phyloP scores from a whole-genome alignment of 1,140 invertebrate genomes.

The Penaeus vannamei region DNA sequence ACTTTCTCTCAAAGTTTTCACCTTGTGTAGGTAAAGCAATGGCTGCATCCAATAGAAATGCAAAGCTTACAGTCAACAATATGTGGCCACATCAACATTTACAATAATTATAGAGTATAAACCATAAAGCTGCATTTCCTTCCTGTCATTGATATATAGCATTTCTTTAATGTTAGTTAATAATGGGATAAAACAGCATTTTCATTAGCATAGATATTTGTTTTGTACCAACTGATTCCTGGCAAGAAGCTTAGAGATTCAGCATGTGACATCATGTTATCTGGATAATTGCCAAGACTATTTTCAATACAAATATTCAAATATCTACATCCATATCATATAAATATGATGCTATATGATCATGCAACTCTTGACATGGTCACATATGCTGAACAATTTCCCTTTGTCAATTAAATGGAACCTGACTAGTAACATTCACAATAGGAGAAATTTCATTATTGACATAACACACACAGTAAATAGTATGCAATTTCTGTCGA shows the following conservation, averaged over 20 bases:
- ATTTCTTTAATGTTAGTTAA: no score
- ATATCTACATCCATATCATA: background rate
- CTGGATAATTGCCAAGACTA: no score
- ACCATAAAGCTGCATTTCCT: background rate
- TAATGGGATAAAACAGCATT: no score
- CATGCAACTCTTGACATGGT: constrained; percentile 37
- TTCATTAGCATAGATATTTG: no score
- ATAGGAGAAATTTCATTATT: constrained; percentile 48
- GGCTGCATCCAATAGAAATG: constrained; percentile 53
- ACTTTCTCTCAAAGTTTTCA: constrained; percentile 15
- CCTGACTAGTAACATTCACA: constrained; percentile 58
- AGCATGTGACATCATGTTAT: no score
- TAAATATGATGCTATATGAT: background rate
- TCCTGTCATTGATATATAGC: no score
- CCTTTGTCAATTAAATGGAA: constrained; percentile 38
- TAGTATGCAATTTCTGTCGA: constrained; percentile 40
- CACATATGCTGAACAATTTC: constrained; percentile 36
- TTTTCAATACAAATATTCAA: background rate
- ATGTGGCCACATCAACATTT: constrained; percentile 44
- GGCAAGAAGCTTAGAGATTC: no score
- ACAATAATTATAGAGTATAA: constrained; percentile 14
- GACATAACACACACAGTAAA: constrained; percentile 43
- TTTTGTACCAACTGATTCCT: no score
- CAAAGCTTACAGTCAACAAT: constrained; percentile 48
- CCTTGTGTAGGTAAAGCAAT: constrained; percentile 3